Base-by-base conservation (phyloP, 2,797 vertebrate species). In the Cirrhinus molitorella region DNA sequence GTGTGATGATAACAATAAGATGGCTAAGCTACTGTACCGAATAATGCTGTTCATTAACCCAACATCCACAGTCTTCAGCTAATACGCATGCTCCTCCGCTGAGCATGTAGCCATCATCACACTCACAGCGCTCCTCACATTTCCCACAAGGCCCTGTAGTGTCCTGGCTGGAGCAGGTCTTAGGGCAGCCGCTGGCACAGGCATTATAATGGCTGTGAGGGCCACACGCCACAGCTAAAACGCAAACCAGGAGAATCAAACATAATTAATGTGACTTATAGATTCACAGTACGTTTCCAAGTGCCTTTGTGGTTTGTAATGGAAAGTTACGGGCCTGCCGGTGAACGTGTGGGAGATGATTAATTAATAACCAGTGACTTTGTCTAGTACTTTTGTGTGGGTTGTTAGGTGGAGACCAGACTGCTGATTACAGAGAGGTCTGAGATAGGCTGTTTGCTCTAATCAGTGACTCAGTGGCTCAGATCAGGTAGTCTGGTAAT, bases 71-170 rank as follows among this genome's bases (percentile, higher is more conserved):
- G 68, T 92, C 88, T 43, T 91, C 91, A 55, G 87, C 86, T 17
- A 89, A 85, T 57, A 97, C 95, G 11, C 96, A 97, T 37, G 5
- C 90, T 21, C 88, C 93, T 0, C 90, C 93, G 2, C 95, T 96
- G 81, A 95, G 90, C 83, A 95, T 92, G 19, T 95, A 96, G 73
- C 95, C 96, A 0, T 88, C 5, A n/a, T 96, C 79, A 31, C 96
- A 97, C 82, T 95, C 94, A 21, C 96, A 97, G 85, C 93, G 92
- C 88, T 96, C 95, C 11, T 89, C 84, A 47, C 96, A 97, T 83
- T 85, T 93, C 23, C 89, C 90, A 79, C 96, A 97, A 1, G 55
- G 68, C 23, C 80, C 76, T 6, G 75, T 0, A 3, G 85, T 31
- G 21, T 91, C 91, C 70, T 88, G 75, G 11, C 51, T 59, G 0